phyloP scores from a whole-genome alignment of 2,888 invertebrate species.

The Lasioglossum oenotherae region DNA sequence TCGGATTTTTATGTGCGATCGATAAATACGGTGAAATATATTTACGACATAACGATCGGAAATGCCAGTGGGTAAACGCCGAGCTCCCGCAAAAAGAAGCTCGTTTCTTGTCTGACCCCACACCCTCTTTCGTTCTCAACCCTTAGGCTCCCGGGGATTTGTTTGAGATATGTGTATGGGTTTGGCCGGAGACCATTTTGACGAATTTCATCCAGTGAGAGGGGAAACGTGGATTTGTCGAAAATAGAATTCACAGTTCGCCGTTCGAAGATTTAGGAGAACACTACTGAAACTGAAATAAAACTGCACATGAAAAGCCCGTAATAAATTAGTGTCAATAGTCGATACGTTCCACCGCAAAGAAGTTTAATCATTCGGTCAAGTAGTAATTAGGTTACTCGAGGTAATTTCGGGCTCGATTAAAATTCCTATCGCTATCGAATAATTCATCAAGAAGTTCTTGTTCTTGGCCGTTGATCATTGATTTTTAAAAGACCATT shows the following conservation, averaged over 20 bases:
- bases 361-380: neutral
- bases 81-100: conserved; percentile 20
- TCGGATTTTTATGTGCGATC: conserved; percentile 24
- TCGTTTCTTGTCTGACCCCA: neutral
- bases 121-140: neutral
- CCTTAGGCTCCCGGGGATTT: neutral
- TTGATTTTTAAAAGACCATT: conserved; percentile 7
- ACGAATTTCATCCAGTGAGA: neutral
- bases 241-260: neutral
- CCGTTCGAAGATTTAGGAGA: neutral
- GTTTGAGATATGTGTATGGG: neutral
- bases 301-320: neutral
- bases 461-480: neutral
- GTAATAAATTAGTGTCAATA: neutral
- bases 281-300: neutral
- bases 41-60: conserved; percentile 40
- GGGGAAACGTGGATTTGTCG: neutral
- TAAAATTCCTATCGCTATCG: neutral
- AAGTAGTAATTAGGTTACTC: neutral
- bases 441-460: neutral
- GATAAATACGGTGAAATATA: conserved; percentile 43
- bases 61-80: neutral
- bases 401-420: neutral
- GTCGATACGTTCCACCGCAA: neutral
- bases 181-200: neutral